Evolutionary conservation across 2,113 vertebrate species (phyloP), one percentile per base, ranked within the genome.

Genomic region (Ictidomys tridecemlineatus): DNA sequence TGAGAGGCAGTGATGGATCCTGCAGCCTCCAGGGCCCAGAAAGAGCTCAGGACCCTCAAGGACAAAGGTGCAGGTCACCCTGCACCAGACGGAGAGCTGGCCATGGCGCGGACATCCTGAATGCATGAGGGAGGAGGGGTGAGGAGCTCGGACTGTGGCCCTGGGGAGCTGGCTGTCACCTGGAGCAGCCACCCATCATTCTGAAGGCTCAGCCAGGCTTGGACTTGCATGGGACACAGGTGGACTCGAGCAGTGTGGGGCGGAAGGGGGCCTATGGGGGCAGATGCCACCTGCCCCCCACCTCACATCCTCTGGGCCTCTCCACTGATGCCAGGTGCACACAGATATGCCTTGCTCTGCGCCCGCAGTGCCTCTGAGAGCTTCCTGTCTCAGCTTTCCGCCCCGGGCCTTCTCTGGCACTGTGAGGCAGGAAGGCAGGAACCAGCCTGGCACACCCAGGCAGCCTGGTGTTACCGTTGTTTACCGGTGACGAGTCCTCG

Each of bases 351-450:
- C 70, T 88, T 28, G 16, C 51, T 14, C 30, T 58, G 69, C 6
- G n/a, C 20, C 45, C 10, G 1, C 0, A 34, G 32, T 4, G 14
- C 56, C 24, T 2, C 1, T 5, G 61, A 37, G 16, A 28, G 45
- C 45, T 22, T 80, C 48, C 1, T n/a, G 17, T 10, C 32, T 34
- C 3, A 9, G 18, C 12, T 22, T 39, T 26, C 48, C 26, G 26
- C 63, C 58, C 48, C 22, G 4, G 8, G 69, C 30, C 56, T 9
- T 34, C 93, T n/a, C 24, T 65, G 93, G 34, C n/a, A 28, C 56
- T 6, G 14, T 0, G 56, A 63, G 7, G n/a, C 11, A 34, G 58
- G 58, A 7, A 56, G 58, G 22, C 14, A 42, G 10, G 34, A 6
- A 22, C 69, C 45, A 4, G 13, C 14, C 4, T 12, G 48, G 58